Evolutionary conservation across 2,797 vertebrate species (phyloP), one percentile per base, ranked within the genome.

Genomic region (Hippocampus kuda): DNA sequence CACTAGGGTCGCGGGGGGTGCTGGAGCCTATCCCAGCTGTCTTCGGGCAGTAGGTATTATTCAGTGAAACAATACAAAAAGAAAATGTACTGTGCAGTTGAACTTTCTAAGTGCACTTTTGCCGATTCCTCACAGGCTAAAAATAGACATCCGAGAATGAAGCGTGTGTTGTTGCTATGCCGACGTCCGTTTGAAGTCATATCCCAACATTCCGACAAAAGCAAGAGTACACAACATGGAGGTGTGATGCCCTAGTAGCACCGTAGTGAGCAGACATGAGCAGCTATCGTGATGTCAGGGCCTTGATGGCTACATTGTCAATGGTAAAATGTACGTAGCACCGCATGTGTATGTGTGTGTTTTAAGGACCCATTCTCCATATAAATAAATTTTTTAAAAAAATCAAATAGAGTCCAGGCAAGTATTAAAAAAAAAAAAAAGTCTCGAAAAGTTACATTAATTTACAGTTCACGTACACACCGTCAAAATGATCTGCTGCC

Each of bases 391-490:
- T 65, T 73, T 74, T 70, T n/a, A n/a, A 78, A 79, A 51, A 82
- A 72, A 84, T 79, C 62, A 83, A 79, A 85, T 74, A 73, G 64
- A 38, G 34, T 70, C 67, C 72, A 69, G 75, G 69, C 68, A 82
- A 70, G 75, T 74, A 69, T 48, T n/a, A n/a, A 69, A 77, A 77
- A 66, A 71, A 77, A 74, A 51, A 53, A 53, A 54, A 54, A n/a
- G 51, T 54, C 51, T 54, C 24, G 22, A 24, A 54, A 12, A 68
- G 73, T 65, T 22, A 44, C 84, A 83, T 82, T 73, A 57, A 88
- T 89, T 86, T 88, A 90, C 88, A 90, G 72, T 83, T 77, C 90
- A 91, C 90, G 69, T 88, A 91, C 90, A 91, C 75, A 70, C 80
- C 70, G 79, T 81, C 75, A 76, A 76, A 86, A 83, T 84, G 57